Conservation (phyloP, 2,888 invertebrate species). For the Siphlonurus alternatus region DNA sequence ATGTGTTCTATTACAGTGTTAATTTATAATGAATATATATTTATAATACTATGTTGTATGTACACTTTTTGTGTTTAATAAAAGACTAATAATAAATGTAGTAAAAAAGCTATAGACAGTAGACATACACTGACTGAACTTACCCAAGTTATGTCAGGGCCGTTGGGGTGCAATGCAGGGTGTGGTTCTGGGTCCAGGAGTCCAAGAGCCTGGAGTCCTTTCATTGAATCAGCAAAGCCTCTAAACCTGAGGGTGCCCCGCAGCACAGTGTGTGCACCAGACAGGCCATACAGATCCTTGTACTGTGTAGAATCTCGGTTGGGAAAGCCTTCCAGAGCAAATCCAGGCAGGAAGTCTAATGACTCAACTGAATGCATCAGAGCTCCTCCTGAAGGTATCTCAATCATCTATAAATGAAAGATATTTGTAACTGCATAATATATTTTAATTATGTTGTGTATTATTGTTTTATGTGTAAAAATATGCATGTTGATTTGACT, state of each 20-base stretch:
- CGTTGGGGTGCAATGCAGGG: constrained; percentile 82
- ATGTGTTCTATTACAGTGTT: no score
- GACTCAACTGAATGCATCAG: constrained; percentile 66
- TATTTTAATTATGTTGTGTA: neutral
- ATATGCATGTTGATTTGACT: no score
- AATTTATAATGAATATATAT: no score
- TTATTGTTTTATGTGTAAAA: no score
- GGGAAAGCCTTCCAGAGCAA: constrained; percentile 90
- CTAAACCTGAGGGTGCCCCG: constrained; percentile 87
- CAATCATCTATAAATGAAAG: constrained; percentile 45
- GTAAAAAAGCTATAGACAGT: no score
- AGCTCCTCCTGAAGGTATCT: constrained; percentile 76
- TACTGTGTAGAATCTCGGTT: constrained; percentile 92
- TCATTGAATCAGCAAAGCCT: constrained; percentile 78
- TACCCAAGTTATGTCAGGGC: constrained; percentile 94
- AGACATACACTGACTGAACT: no score
- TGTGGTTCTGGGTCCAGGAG: constrained; percentile 72
- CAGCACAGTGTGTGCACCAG: constrained; percentile 72
- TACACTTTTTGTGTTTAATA: no score
- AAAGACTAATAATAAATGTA: no score
- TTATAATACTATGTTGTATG: no score
- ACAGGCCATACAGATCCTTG: constrained; percentile 63
- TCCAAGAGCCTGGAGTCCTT: constrained; percentile 73
- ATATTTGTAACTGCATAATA: neutral
- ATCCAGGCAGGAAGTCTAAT: constrained; percentile 87